These are phyloP conservation scores for Drosophila barbarae DNA, from an alignment of 2,888 invertebrate species.

Conservation along the genomic window DNA sequence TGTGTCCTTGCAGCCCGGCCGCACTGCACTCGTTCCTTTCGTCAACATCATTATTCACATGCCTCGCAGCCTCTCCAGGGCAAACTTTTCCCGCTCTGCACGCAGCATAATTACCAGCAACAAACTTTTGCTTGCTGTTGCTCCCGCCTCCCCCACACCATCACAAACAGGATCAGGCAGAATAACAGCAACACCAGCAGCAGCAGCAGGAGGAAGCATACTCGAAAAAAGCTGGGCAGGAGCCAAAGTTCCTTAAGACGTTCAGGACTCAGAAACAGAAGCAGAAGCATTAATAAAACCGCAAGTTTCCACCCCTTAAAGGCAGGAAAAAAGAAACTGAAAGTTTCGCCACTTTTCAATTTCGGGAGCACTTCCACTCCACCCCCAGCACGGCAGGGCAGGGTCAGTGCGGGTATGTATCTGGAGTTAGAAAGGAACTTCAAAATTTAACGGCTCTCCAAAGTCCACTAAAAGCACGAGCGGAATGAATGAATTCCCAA, in stretches of 20 bases:
- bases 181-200: constrained; percentile 23
- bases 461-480: constrained; percentile 66
- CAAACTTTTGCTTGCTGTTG: constrained; percentile 50
- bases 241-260: constrained; percentile 44
- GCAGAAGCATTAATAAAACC: constrained; percentile 25
- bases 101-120: constrained; percentile 68
- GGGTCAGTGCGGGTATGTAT: constrained; percentile 25
- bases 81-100: constrained; percentile 58
- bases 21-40: constrained; percentile 8
- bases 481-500: constrained; percentile 3
- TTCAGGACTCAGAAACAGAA: constrained; percentile 46
- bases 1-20: constrained; percentile 12
- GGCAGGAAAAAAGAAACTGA: constrained; percentile 29
- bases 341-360: constrained; percentile 71
- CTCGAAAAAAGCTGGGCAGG: constrained; percentile 54
- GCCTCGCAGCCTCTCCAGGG: constrained; percentile 47
- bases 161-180: constrained; percentile 32
- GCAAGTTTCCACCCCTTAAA: constrained; percentile 53
- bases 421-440: constrained; percentile 31
- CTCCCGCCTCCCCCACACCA: neutral
- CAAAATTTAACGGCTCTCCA: constrained; percentile 72
- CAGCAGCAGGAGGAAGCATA: constrained; percentile 33
- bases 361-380: constrained; percentile 45
- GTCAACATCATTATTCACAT: constrained; percentile 63
- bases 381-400: constrained; percentile 1